Conservation (phyloP, 2,888 invertebrate species). For the Iphiclides podalirius region DNA sequence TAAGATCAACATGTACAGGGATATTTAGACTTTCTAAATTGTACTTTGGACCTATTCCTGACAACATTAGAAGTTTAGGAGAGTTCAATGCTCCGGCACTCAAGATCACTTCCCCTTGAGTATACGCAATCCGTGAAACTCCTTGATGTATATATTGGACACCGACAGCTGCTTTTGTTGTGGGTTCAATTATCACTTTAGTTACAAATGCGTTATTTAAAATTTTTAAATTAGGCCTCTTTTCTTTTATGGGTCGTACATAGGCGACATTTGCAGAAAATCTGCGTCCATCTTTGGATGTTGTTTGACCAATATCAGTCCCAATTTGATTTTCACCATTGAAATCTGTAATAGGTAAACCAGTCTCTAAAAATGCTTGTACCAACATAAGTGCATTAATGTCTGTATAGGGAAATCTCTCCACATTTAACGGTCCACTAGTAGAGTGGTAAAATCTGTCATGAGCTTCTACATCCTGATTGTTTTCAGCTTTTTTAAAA, state of each 20-base stretch:
- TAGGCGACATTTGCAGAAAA: conserved; percentile 83
- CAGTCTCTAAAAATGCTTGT: conserved; percentile 82
- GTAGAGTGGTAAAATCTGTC: conserved; percentile 79
- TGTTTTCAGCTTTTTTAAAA: conserved; percentile 84
- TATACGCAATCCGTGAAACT: conserved; percentile 58
- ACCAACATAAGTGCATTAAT: conserved; percentile 77
- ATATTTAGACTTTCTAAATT: conserved; percentile 74
- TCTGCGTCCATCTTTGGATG: conserved; percentile 80
- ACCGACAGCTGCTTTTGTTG: conserved; percentile 68
- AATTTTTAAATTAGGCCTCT: conserved; percentile 72
- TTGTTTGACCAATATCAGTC: conserved; percentile 82
- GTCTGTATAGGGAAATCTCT: conserved; percentile 82
- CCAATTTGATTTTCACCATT: conserved; percentile 81
- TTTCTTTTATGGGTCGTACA: conserved; percentile 82
- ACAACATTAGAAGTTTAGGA: conserved; percentile 82
- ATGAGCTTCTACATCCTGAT: conserved; percentile 75
- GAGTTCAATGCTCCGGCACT: conserved; percentile 82
- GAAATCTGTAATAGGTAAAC: conserved; percentile 79
- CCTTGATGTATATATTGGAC: conserved; percentile 64
- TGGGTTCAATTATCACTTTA: conserved; percentile 80
- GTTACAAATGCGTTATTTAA: conserved; percentile 75
- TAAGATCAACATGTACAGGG: conserved; percentile 81
- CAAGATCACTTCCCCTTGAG: conserved; percentile 82
- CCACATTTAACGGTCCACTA: conserved; percentile 83
- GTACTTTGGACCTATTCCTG: conserved; percentile 82